Percentiles rank a stretch among this genome's conserved stretches.
Conservation (phyloP, 2,888 invertebrate species). For the Empis livida region DNA sequence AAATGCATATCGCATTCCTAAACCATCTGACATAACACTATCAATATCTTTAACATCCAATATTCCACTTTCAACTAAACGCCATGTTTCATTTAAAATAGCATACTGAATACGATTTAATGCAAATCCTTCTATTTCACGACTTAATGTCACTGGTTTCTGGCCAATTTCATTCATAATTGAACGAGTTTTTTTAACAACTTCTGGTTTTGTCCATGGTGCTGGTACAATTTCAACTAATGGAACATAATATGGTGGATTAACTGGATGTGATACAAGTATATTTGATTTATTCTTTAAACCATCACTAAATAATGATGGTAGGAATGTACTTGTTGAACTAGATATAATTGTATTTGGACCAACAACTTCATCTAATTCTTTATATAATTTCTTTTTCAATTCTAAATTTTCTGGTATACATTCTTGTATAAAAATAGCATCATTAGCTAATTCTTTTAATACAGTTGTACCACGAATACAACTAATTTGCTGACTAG, state of each 20-base stretch:
- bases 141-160: conserved; percentile 71
- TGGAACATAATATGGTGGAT: conserved; percentile 93
- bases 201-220: conserved; percentile 76
- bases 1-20: conserved; percentile 93
- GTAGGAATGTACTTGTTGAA: conserved; percentile 85
- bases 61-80: conserved; percentile 72
- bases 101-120: conserved; percentile 92
- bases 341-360: conserved; percentile 72
- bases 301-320: conserved; percentile 72
- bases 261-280: conserved; percentile 81
- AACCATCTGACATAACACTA: conserved; percentile 84
- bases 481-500: conserved; percentile 59
- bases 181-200: conserved; percentile 57
- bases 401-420: conserved; percentile 79
- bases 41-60: conserved; percentile 80
- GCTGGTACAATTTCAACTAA: conserved; percentile 90
- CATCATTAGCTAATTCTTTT: conserved; percentile 56
- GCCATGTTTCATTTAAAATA: conserved; percentile 84
- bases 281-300: conserved; percentile 56
- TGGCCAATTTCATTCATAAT: conserved; percentile 83
- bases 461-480: conserved; percentile 63
- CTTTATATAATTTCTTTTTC: conserved; percentile 65
- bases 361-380: conserved; percentile 66
- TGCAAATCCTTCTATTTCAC: conserved; percentile 85
- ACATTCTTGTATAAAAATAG: conserved; percentile 83